Evolutionary conservation across 2,888 invertebrate species (phyloP), one percentile per base, ranked within the genome.

Genomic region (Aphidius colemani): DNA sequence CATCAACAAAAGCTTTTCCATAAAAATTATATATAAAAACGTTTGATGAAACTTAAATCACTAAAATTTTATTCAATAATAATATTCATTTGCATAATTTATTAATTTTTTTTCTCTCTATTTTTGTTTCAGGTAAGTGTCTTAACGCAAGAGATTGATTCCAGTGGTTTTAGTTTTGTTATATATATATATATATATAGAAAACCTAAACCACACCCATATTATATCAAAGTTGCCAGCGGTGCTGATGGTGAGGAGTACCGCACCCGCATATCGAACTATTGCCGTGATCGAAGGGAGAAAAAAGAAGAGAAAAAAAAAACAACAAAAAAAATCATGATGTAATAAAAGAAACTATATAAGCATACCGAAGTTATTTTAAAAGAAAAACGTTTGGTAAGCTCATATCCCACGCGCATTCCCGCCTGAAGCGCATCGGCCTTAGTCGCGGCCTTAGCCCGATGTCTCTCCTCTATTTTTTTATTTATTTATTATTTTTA

Each of bases 71-170:
- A 30, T 30, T 30, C 30, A 30, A 30, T 30, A 30, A 18, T 30
- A 30, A 30, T 30, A 30, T 30, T 30, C 30, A 30, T 30, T 30
- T 30, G 30, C 30, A 30, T 30, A 30, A 30, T 30, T 30, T 30
- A 30, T 13, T 6, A 51, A 63, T 30, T 58, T 41, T 9, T 41
- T 62, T 58, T 53, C 18, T 61, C 64, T 61, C 61, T 69, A 63
- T 74, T 70, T 74, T 66, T 76, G 78, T 78, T 78, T 30, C 78
- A 78, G 78, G 78, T 78, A 78, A 74, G 78, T 78, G 77, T 63
- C 18, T 11, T 55, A 55, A 7, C 30, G 30, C 30, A 30, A 30
- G 30, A 30, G 30, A 30, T 30, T 3, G 30, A 30, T 30, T 30
- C 5, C 30, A 30, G 5, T 30, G 30, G 30, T 30, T 30, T 30